A percentile compares a stretch with the other conserved stretches of the same genome.
Evolutionary conservation across 1,140 invertebrate genomes (phyloP).

Genomic region (Megalopta genalis): DNA sequence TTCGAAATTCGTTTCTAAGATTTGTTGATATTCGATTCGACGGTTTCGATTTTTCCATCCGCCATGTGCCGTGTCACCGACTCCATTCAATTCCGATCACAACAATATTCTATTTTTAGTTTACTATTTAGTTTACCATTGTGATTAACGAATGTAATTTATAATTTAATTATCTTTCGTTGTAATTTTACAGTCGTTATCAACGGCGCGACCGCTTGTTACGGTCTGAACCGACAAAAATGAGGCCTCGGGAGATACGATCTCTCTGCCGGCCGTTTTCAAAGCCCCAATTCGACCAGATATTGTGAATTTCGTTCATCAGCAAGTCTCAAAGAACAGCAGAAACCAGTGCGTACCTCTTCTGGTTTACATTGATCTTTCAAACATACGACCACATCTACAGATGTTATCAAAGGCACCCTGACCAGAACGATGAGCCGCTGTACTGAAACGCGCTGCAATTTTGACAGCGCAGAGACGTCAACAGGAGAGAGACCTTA

Average conservation of each 20-base stretch:
- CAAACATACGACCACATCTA: conserved; percentile 99
- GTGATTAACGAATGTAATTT: too few relatives aligned
- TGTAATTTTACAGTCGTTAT: conserved; percentile 84
- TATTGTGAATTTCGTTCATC: conserved; percentile 98
- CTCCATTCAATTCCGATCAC: background rate
- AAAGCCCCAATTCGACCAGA: conserved; percentile 98
- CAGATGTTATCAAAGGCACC: conserved; percentile 99
- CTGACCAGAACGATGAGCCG: conserved; percentile 98
- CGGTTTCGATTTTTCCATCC: conserved; percentile 4
- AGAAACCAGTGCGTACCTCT: conserved; percentile 97
- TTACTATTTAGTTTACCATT: too few relatives aligned
- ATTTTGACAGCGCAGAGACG: conserved; percentile 84
- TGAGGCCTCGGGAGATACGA: conserved; percentile 87
- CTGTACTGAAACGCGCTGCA: conserved; percentile 90
- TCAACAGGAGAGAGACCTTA: conserved; percentile 80
- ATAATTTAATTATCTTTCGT: background rate
- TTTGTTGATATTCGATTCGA: background rate
- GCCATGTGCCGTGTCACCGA: conserved; percentile 51
- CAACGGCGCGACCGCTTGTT: conserved; percentile 93
- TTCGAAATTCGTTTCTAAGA: too few relatives aligned
- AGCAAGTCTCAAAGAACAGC: conserved; percentile 96
- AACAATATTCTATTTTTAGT: background rate
- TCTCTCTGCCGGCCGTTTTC: conserved; percentile 96
- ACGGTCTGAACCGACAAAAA: conserved; percentile 97
- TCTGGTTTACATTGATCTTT: conserved; percentile 97